Evolutionary conservation across 1,140 invertebrate species (phyloP).

Genomic region (Zaprionus inermis): DNA sequence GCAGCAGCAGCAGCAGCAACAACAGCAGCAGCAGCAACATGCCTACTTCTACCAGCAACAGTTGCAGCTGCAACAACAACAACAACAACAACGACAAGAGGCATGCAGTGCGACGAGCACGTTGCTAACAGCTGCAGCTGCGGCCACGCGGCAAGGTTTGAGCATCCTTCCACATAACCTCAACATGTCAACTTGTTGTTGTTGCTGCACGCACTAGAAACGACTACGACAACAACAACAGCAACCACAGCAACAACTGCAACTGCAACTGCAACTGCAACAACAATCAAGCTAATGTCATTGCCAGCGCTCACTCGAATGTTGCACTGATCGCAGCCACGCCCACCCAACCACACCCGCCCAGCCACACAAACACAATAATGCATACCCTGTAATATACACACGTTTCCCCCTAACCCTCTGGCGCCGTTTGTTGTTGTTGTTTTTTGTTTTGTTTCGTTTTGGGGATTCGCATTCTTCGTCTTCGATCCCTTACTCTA

Average conservation of each 20-base stretch:
- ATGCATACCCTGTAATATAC: conserved; percentile 23
- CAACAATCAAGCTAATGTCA: conserved; percentile 53
- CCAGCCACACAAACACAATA: conserved; percentile 5
- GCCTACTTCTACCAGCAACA: conserved; percentile 42
- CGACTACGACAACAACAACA: conserved; percentile 15
- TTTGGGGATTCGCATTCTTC: conserved; percentile 13
- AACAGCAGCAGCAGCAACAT: conserved; percentile 40
- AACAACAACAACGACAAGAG: conserved; percentile 55
- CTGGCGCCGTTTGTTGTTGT: conserved; percentile 8
- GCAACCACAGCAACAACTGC: conserved; percentile 36
- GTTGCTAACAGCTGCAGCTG: conserved; percentile 70
- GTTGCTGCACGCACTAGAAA: conserved; percentile 54
- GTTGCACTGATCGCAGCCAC: conserved; percentile 17
- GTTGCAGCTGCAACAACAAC: conserved; percentile 52
- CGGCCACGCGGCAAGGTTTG: conserved; percentile 84
- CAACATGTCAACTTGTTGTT: conserved; percentile 61
- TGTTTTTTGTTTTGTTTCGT: neutral
- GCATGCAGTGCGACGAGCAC: conserved; percentile 63
- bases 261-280: neutral
- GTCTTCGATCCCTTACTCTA: conserved; percentile 9
- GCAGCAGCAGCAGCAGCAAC: conserved; percentile 58
- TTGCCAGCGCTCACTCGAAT: too few relatives aligned
- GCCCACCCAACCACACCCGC: too few relatives aligned
- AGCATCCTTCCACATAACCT: conserved; percentile 44
- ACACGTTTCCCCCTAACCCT: conserved; percentile 50